These are phyloP conservation scores for Enteromius anoplus DNA, from an alignment of 2,797 vertebrate genomes.

Conservation along the genomic window DNA sequence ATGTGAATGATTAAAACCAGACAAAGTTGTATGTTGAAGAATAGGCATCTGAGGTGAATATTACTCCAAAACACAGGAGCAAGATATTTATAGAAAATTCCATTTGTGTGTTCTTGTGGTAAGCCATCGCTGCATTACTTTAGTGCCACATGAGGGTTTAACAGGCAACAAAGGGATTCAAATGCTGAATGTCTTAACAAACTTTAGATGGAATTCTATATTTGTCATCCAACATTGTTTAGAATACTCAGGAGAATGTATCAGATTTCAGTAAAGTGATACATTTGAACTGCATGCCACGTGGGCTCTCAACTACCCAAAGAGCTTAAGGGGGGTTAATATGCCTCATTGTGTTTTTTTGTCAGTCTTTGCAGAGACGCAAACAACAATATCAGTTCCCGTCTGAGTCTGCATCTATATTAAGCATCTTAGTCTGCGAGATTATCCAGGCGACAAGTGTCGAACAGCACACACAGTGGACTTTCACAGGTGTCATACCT, in stretches of 20 bases:
- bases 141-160: neutral
- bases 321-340: slow-evolving; percentile 64
- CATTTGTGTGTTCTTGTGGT: slow-evolving; percentile 26
- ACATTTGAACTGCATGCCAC: slow-evolving; percentile 55
- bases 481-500: slow-evolving; percentile 72
- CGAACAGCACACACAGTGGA: slow-evolving; percentile 60
- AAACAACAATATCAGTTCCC: slow-evolving; percentile 61
- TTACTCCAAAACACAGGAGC: neutral
- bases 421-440: slow-evolving; percentile 68
- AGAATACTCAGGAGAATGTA: slow-evolving; percentile 49
- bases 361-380: slow-evolving; percentile 60
- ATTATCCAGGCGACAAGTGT: slow-evolving; percentile 72
- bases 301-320: slow-evolving; percentile 66
- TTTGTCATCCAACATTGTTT: slow-evolving; percentile 52
- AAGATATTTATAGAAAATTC: neutral
- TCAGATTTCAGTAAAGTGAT: slow-evolving; percentile 53
- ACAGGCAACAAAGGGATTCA: slow-evolving; percentile 11
- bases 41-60: neutral
- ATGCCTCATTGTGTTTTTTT: slow-evolving; percentile 59
- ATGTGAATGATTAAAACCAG: slow-evolving; percentile 30
- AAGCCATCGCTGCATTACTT: slow-evolving; percentile 5
- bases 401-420: slow-evolving; percentile 67
- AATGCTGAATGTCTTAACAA: slow-evolving; percentile 24
- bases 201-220: slow-evolving; percentile 23
- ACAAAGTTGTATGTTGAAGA: neutral